Evolutionary conservation across 2,113 vertebrate genomes (phyloP).

Genomic region (Plestiodon gilberti): DNA sequence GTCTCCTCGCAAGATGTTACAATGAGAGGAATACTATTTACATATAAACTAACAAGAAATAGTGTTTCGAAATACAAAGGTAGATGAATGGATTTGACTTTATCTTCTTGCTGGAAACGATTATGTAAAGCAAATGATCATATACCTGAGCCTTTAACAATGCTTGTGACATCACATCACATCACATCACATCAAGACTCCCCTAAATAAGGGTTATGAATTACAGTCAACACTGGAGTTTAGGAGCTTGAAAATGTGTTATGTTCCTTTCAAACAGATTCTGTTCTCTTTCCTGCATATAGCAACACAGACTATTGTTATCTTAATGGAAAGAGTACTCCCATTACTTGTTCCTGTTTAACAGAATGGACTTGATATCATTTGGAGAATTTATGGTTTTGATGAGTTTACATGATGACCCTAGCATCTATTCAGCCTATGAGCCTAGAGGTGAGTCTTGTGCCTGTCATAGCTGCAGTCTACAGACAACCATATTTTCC

Average conservation of each 20-base stretch:
- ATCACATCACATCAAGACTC: not conserved
- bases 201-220: constrained; percentile 23
- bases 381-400: not conserved
- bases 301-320: not conserved
- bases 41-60: constrained; percentile 40
- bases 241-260: not conserved
- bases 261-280: too few species aligned
- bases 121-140: constrained; percentile 44
- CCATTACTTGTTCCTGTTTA: not conserved
- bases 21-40: constrained; percentile 55
- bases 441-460: not conserved
- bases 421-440: not conserved
- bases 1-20: constrained; percentile 46
- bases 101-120: constrained; percentile 13
- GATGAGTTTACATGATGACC: not conserved
- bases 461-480: not conserved
- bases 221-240: not conserved
- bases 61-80: constrained; percentile 24
- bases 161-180: not conserved
- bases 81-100: constrained; percentile 36
- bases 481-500: not conserved
- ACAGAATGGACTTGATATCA: not conserved
- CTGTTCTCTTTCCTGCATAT: not conserved
- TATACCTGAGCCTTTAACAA: not conserved
- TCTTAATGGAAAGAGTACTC: not conserved